Evolutionary conservation across 2,888 invertebrate genomes (phyloP).

Genomic region (Heliconius charithonia): DNA sequence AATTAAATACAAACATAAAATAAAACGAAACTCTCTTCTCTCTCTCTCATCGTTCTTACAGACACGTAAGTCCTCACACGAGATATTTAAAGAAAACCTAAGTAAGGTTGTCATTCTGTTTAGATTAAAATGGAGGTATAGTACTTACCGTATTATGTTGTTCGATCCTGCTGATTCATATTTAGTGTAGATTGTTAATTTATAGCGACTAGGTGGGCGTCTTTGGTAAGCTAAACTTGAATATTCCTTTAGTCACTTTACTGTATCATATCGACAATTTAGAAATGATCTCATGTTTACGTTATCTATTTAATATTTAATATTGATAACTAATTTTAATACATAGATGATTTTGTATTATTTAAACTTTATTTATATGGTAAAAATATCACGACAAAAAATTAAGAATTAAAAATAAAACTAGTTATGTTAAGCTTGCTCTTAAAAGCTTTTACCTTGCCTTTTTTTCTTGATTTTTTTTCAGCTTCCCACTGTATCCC

Average conservation of each 20-base stretch:
- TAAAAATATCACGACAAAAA: not conserved
- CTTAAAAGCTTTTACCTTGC: not conserved
- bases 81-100: not conserved
- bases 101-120: not conserved
- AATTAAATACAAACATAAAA: too few species aligned
- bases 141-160: constrained; percentile 5
- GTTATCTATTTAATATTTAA: too few species aligned
- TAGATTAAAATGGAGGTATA: not conserved
- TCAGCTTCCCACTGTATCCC: too few species aligned
- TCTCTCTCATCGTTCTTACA: too few species aligned
- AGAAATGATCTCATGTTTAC: not conserved
- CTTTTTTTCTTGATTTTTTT: not conserved
- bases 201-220: not conserved
- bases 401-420: not conserved
- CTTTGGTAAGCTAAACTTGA: not conserved
- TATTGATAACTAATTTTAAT: too few species aligned
- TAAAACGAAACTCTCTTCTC: too few species aligned
- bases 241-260: not conserved
- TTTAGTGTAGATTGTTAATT: not conserved
- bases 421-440: not conserved
- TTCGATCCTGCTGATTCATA: constrained; percentile 14
- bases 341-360: too few species aligned
- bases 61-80: too few species aligned
- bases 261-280: not conserved
- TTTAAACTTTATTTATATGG: too few species aligned